Conservation (phyloP, 2,113 vertebrate genomes). For the Crocuta crocuta region DNA sequence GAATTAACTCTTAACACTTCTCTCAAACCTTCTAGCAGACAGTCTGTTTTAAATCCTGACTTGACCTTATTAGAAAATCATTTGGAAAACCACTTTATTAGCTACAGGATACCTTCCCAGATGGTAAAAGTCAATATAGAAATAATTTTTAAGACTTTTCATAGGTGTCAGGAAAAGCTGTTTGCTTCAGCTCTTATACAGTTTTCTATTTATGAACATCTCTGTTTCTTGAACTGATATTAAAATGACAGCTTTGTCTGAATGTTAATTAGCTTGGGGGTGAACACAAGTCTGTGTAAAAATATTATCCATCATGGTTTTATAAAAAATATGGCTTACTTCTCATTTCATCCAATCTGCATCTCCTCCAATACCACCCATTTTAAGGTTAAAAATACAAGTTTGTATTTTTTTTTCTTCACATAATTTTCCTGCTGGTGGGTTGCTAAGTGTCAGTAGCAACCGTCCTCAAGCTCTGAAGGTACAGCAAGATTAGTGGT, state of each 20-base stretch:
- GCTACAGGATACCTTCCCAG: neutral
- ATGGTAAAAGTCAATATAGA: constrained; percentile 40
- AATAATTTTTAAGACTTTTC: constrained; percentile 35
- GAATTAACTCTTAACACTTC: constrained; percentile 25
- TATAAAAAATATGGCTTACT: neutral
- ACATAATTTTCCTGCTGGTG: neutral
- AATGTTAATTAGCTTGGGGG: neutral
- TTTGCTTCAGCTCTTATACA: neutral
- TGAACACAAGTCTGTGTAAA: neutral
- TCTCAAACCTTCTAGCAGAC: neutral
- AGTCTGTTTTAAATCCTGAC: neutral
- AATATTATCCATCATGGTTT: neutral
- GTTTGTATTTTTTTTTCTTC: constrained; percentile 13
- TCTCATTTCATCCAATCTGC: neutral
- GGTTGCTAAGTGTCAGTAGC: neutral
- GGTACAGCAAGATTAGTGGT: neutral
- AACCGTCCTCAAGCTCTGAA: neutral
- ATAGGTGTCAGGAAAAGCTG: neutral
- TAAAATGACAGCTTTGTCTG: neutral
- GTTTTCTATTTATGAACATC: constrained; percentile 9
- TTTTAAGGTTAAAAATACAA: constrained; percentile 18
- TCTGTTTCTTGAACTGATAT: neutral
- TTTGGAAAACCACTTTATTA: constrained; percentile 56
- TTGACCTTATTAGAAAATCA: constrained; percentile 47
- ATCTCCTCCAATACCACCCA: neutral